Conservation (phyloP, 2,888 invertebrate species). For the Alsophila aescularia region DNA sequence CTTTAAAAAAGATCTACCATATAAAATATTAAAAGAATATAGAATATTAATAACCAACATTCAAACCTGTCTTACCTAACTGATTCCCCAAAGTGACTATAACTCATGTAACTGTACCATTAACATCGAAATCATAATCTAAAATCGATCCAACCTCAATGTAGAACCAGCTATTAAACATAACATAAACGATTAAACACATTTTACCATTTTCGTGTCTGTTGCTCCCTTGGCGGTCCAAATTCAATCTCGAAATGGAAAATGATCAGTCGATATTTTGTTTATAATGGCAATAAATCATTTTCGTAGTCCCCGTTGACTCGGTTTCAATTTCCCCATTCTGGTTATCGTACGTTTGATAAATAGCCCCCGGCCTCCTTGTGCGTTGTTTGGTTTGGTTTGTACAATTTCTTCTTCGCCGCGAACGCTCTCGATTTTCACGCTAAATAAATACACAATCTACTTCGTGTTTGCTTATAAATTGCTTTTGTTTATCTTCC, state of each 20-base stretch:
- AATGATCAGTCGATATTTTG: slow-evolving; percentile 80
- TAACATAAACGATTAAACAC: slow-evolving; percentile 52
- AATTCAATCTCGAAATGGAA: slow-evolving; percentile 75
- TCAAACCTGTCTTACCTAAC: slow-evolving; percentile 14
- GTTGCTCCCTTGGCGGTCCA: slow-evolving; percentile 63
- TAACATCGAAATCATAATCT: slow-evolving; percentile 31
- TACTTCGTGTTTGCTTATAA: slow-evolving; percentile 67
- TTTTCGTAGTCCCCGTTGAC: slow-evolving; percentile 73
- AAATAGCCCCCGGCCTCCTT: slow-evolving; percentile 71
- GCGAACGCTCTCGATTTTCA: slow-evolving; percentile 65
- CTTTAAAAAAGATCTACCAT: no score
- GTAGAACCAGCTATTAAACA: slow-evolving; percentile 36
- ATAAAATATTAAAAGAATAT: neutral
- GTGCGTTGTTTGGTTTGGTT: slow-evolving; percentile 71
- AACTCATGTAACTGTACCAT: slow-evolving; percentile 31
- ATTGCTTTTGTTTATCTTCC: slow-evolving; percentile 73
- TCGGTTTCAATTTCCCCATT: slow-evolving; percentile 81
- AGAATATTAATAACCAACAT: neutral
- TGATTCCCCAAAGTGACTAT: slow-evolving; percentile 20
- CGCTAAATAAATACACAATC: slow-evolving; percentile 75
- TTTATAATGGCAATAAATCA: slow-evolving; percentile 82
- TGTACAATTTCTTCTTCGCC: slow-evolving; percentile 63
- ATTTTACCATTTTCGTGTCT: slow-evolving; percentile 45
- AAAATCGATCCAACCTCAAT: slow-evolving; percentile 30
- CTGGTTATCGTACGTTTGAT: slow-evolving; percentile 82